Evolutionary conservation across 2,888 invertebrate genomes (phyloP).

Genomic region (Anagyrus pseudococci): DNA sequence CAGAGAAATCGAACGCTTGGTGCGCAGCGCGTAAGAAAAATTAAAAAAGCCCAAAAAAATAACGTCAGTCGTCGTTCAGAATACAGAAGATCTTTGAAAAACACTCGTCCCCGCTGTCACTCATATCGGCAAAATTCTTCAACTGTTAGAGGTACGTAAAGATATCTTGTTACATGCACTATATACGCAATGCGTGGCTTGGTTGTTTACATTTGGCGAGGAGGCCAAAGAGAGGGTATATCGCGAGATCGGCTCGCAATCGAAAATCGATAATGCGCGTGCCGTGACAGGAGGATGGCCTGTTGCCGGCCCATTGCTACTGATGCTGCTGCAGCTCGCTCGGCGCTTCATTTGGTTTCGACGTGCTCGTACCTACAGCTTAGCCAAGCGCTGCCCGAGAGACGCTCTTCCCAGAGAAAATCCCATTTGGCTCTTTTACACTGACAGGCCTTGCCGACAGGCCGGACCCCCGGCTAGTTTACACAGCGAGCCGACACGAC

Average conservation of each 20-base stretch:
- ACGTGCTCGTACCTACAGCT: no score
- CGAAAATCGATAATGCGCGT: conserved; percentile 30
- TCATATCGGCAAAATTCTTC: conserved; percentile 17
- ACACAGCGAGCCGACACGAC: no score
- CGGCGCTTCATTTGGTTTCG: conserved; percentile 31
- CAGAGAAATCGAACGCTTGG: not conserved
- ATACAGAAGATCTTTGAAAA: conserved; percentile 2
- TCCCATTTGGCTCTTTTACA: conserved; percentile 28
- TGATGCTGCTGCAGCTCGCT: no score
- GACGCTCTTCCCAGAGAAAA: conserved; percentile 24
- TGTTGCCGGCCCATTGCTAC: no score
- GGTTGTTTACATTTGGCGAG: conserved; percentile 25
- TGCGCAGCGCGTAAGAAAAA: not conserved
- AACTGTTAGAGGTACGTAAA: conserved; percentile 15
- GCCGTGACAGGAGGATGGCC: not conserved
- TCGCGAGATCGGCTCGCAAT: conserved; percentile 19
- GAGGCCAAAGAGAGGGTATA: no score
- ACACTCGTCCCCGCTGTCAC: not conserved
- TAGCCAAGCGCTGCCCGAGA: no score
- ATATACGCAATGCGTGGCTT: no score
- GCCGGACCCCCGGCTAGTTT: not conserved
- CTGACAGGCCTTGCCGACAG: not conserved
- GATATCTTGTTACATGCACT: no score
- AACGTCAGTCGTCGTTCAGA: no score
- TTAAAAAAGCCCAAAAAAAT: not conserved